Evolutionary conservation across 1,140 invertebrate species (phyloP), one percentile per base, ranked within the genome.

Genomic region (Drusus annulatus): DNA sequence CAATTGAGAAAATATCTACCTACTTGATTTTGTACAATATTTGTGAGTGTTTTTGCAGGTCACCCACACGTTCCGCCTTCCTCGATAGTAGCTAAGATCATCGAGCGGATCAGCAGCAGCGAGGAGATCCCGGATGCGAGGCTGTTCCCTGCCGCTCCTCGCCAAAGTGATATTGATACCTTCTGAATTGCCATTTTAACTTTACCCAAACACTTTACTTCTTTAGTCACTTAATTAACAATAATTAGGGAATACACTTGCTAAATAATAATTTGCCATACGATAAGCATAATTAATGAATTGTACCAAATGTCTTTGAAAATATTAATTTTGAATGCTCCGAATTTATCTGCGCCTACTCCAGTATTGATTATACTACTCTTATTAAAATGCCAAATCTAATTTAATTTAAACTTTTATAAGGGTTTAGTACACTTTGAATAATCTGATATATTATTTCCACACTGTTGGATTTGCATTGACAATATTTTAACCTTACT

Each of bases 61-160:
- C 88, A 89, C 88, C 89, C 89, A 80, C 89, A 90, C 89, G 88
- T 87, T 86, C 88, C 88, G 86, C 89, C 89, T 80, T 90, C 89
- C 85, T 89, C 88, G 87, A 90, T 90, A 87, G 89, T 90, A 89
- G 89, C 89, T 88, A 90, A 90, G 83, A 90, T 90, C 83, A 90
- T 90, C 84, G 87, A 89, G n/a, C 86, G 89, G 71, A 88, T 90
- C 56, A 84, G 88, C 88, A 79, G 87, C 87, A 6, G 88, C 87
- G 84, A 86, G 87, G 86, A 85, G 86, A 28, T 86, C 80, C 76
- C 84, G 83, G 36, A 86, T 3, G 85, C 1, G 84, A 83, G 28
- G 4, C 21, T 76, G 83, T 85, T 63, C 79, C 68, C 81, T 86
- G 80, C 8, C 80, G 83, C 36, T 13, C 36, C 36, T 45, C 73